These are phyloP conservation scores for Anser cygnoides DNA, from an alignment of 2,113 vertebrate genomes.

Conservation along the genomic window DNA sequence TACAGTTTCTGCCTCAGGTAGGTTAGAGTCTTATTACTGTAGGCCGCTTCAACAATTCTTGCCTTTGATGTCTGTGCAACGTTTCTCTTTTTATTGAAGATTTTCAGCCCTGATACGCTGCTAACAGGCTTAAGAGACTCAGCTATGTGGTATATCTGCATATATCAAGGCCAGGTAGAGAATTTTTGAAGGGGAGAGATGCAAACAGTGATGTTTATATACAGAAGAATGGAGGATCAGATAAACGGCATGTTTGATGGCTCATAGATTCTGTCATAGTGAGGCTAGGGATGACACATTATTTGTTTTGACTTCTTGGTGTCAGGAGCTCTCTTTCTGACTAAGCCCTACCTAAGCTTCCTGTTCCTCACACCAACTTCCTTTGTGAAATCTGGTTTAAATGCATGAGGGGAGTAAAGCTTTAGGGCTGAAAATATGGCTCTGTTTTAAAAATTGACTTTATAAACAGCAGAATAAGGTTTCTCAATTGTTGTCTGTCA, in stretches of 20 bases:
- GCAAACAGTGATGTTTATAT: neutral
- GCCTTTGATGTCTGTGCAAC: neutral
- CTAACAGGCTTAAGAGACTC: neutral
- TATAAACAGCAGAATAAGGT: neutral
- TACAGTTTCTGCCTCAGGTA: neutral
- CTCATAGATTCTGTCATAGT: neutral
- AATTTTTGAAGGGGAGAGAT: neutral
- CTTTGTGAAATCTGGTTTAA: neutral
- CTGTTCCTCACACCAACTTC: neutral
- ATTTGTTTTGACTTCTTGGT: neutral
- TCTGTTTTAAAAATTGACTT: neutral
- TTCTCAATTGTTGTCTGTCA: neutral
- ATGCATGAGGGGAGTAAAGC: neutral
- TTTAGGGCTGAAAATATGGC: neutral
- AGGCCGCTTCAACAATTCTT: neutral
- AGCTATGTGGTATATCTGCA: neutral
- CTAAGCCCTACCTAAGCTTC: slow-evolving; percentile 42
- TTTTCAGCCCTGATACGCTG: neutral
- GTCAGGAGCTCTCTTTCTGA: slow-evolving; percentile 29
- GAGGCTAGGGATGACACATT: neutral
- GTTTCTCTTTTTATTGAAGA: neutral
- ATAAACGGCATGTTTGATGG: slow-evolving; percentile 10
- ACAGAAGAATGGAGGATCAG: neutral
- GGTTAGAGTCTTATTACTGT: neutral
- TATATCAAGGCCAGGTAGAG: neutral